Base-by-base conservation (phyloP, 2,113 vertebrate genomes). In the Cinclus mexicanus region DNA sequence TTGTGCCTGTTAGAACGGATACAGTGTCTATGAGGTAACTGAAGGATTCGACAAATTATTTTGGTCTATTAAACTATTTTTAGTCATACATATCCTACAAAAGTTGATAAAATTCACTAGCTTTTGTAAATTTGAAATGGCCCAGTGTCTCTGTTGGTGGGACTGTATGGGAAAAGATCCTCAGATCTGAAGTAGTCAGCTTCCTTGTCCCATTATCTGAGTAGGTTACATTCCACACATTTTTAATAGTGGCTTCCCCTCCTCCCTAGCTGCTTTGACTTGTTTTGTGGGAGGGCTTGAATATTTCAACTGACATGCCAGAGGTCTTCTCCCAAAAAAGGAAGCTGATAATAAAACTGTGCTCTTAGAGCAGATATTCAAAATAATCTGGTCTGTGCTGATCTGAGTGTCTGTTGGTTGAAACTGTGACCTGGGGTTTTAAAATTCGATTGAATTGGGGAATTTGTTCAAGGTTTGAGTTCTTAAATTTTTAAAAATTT, bases 191-290 rank as follows among this genome's bases (percentile, higher is more conserved):
- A 92, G 83, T 7, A 83, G 90, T 23, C 0, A 0, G 44, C 35
- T 77, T 83, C 60, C 79, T 77, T 46, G 50, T 87, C 67, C 70
- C 49, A 56, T 88, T 95, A 75, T 95, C 87, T 91, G 61, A 89
- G 86, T 84, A 95, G 71, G 88, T 91, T 96, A 33, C 96, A 97
- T 97, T 97, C 95, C 94, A 93, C 72, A 80, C 88, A 96, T 96
- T 93, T 94, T 85, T 96, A 92, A 63, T 78, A 80, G 79, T 76
- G 77, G n/a, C 69, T 96, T 96, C 83, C 53, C 90, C 87, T 96
- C 93, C 91, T 97, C 91, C 71, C 39, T 83, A 79, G 76, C 59
- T 95, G 93, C 86, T 93, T 90, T 92, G 94, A 89, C 89, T 94
- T 96, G 87, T 93, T 83, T 94, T 49, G 64, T 91, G 81, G 85